These are phyloP conservation scores for Lasioglossum morio DNA, from an alignment of 2,888 invertebrate species.

Conservation along the genomic window DNA sequence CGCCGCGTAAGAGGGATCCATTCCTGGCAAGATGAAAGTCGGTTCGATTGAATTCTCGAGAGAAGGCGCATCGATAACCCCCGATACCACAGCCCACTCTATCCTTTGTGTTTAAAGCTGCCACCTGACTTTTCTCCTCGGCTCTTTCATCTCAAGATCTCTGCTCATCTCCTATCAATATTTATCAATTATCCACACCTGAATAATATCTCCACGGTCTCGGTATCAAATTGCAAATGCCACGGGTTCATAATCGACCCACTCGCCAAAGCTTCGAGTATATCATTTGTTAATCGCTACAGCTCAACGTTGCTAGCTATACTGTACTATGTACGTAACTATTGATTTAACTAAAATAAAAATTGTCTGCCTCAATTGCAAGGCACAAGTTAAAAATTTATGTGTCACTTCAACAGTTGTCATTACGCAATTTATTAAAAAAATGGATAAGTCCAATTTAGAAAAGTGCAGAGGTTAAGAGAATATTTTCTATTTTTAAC, in stretches of 20 bases:
- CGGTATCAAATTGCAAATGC: slow-evolving; percentile 44
- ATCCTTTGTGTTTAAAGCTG: slow-evolving; percentile 51
- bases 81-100: slow-evolving; percentile 55
- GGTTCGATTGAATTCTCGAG: slow-evolving; percentile 65
- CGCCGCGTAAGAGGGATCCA: slow-evolving; percentile 17
- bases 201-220: slow-evolving; percentile 5
- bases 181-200: slow-evolving; percentile 59
- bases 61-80: slow-evolving; percentile 53
- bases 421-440: background rate
- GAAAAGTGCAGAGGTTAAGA: too few species aligned
- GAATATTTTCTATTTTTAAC: too few species aligned
- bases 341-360: too few species aligned
- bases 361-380: too few species aligned
- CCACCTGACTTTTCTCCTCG: slow-evolving; percentile 50
- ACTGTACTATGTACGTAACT: too few species aligned
- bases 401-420: background rate
- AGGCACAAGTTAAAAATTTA: background rate
- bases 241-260: background rate
- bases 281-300: background rate
- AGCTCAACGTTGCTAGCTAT: background rate
- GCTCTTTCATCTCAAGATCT: slow-evolving; percentile 48
- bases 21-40: slow-evolving; percentile 57
- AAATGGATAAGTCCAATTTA: too few species aligned
- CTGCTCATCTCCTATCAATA: slow-evolving; percentile 52
- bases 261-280: too few species aligned